Evolutionary conservation across 2,888 invertebrate genomes (phyloP), one percentile per base, ranked within the genome.

Genomic region (Harpagoxenus sublaevis): DNA sequence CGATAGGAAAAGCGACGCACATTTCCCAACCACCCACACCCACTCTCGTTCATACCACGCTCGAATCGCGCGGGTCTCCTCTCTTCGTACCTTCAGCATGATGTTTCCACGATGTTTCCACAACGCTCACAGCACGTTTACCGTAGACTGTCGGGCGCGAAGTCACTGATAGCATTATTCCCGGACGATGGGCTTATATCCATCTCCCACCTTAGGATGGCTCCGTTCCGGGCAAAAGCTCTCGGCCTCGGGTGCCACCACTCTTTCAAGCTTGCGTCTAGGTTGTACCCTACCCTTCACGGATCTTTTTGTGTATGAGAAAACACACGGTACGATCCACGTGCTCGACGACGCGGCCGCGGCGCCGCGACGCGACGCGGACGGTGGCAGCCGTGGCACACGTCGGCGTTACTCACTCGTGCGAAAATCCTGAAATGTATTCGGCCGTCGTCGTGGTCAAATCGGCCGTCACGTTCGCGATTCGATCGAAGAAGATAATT

Each of bases 161-260:
- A 94, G 93, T 94, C 93, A 95, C 95, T 95, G 94, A 94, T 95
- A 93, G 94, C 93, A 93, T 94, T 94, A 95, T 94, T 92, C 94
- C 92, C 91, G 89, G 90, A 85, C 93, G 92, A 93, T 93, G 93
- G 92, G 91, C 93, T 95, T 95, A 95, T 95, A 95, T 95, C 90
- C 93, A 92, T 93, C 95, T 95, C 95, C 95, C 95, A 95, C 95
- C 92, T 89, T 85, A 23, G 48, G 23, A 39, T 73, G 81, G 84
- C 90, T 89, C 90, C 92, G 92, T 90, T 89, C 90, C 91, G 88
- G 90, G 88, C 89, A 89, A 86, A 85, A 88, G 90, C 88, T 86
- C 71, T 74, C 86, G 68, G 71, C 78, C 85, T 84, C 86, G 85
- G 79, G 60, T 65, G 51, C 71, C 74, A 23, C 73, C 77, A 70